These are phyloP conservation scores for Phalacrocorax aristotelis DNA, from an alignment of 2,113 vertebrate species.

Conservation along the genomic window DNA sequence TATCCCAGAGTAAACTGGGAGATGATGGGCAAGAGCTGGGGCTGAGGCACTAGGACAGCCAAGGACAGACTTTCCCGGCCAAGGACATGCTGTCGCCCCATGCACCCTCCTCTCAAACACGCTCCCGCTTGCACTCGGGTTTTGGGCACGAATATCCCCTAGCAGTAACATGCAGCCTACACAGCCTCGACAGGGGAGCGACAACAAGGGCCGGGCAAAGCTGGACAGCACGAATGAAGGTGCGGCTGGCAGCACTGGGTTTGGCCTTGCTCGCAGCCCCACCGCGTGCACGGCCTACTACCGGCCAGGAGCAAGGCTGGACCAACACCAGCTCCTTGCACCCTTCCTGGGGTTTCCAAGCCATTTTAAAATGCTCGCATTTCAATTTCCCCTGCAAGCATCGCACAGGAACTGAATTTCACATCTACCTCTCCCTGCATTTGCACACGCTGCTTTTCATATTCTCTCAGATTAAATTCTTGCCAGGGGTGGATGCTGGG, in stretches of 20 bases:
- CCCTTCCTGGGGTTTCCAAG: neutral
- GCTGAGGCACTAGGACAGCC: neutral
- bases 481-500: neutral
- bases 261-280: neutral
- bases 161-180: fast-evolving
- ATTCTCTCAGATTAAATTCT: neutral
- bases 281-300: fast-evolving
- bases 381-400: neutral
- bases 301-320: neutral
- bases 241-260: fast-evolving
- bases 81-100: neutral
- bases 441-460: neutral
- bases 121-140: neutral
- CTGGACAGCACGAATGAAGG: neutral
- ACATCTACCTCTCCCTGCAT: neutral
- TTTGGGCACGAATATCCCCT: neutral
- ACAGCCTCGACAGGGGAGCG: neutral
- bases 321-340: neutral
- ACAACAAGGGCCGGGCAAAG: neutral
- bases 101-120: neutral
- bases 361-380: fast-evolving
- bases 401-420: neutral
- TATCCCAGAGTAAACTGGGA: neutral
- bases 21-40: neutral
- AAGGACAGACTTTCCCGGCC: fast-evolving